A percentile compares a stretch with the other conserved stretches of the same genome.
Conservation (phyloP, 2,113 vertebrate species). For the Aramus guarauna region DNA sequence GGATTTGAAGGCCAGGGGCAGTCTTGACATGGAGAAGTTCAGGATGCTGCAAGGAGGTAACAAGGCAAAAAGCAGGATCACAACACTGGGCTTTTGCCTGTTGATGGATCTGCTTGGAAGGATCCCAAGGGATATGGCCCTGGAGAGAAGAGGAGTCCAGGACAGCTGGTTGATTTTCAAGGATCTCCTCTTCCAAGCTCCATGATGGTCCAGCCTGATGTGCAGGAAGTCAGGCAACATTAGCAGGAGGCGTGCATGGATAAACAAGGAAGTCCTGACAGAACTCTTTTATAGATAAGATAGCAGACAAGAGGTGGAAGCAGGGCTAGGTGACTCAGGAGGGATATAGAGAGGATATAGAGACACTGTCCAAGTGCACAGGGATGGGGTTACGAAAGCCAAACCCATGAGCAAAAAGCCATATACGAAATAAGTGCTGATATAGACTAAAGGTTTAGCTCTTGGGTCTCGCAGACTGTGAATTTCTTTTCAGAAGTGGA, state of each 20-base stretch:
- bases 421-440: not conserved
- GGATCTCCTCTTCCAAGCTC: not conserved
- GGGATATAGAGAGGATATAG: not conserved
- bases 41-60: not conserved
- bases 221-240: not conserved
- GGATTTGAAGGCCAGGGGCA: not conserved
- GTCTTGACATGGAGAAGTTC: not conserved
- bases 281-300: not conserved
- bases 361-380: not conserved
- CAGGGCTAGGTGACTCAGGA: not conserved
- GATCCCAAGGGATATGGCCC: not conserved
- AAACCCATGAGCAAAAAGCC: not conserved
- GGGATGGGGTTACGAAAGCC: not conserved
- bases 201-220: accelerated
- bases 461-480: not conserved
- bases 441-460: not conserved
- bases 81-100: not conserved
- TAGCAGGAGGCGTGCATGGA: not conserved
- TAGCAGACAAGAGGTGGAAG: not conserved
- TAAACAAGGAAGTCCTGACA: not conserved
- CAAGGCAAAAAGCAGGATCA: not conserved
- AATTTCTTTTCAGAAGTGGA: not conserved
- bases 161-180: not conserved
- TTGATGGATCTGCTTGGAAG: not conserved
- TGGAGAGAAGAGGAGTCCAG: not conserved